Percentiles rank a stretch among this genome's conserved stretches.
Evolutionary conservation across 2,888 invertebrate genomes (phyloP).

Genomic region (Keiferia lycopersicella): DNA sequence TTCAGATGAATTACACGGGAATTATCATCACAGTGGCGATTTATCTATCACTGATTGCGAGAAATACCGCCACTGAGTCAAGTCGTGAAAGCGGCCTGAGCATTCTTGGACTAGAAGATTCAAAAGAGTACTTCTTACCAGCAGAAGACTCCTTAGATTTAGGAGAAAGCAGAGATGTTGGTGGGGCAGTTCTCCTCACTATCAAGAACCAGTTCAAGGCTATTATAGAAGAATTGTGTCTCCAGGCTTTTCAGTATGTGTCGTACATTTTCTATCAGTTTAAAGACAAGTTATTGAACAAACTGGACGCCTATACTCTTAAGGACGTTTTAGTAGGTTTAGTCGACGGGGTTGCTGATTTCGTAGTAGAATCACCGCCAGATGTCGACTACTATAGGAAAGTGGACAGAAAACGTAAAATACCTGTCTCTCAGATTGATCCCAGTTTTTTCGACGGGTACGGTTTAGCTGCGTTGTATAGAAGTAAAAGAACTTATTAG

Average conservation of each 20-base stretch:
- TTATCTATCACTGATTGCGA: background rate
- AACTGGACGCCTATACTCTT: conserved; percentile 49
- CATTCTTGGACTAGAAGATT: conserved; percentile 17
- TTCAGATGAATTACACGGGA: conserved; percentile 40
- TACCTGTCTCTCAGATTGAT: background rate
- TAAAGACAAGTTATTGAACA: conserved; percentile 53
- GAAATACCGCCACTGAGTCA: background rate
- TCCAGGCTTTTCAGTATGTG: conserved; percentile 43
- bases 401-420: background rate
- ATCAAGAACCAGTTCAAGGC: conserved; percentile 52
- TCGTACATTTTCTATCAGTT: conserved; percentile 41
- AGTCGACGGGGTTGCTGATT: conserved; percentile 49
- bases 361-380: conserved; percentile 40
- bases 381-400: conserved; percentile 32
- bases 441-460: conserved; percentile 23
- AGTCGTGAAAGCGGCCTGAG: conserved; percentile 14
- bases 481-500: conserved; percentile 5
- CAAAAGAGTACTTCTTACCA: conserved; percentile 28
- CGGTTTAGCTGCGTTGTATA: conserved; percentile 28
- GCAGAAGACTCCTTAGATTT: conserved; percentile 26
- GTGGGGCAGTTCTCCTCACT: conserved; percentile 43
- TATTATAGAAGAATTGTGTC: conserved; percentile 47
- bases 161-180: conserved; percentile 31
- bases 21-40: conserved; percentile 11
- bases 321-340: conserved; percentile 49